Evolutionary conservation across 30 jellyfish, hydroid and myxozoan genomes (phyloP), one percentile per base, ranked within the genome.

Genomic region (Catostylus mosaicus): DNA sequence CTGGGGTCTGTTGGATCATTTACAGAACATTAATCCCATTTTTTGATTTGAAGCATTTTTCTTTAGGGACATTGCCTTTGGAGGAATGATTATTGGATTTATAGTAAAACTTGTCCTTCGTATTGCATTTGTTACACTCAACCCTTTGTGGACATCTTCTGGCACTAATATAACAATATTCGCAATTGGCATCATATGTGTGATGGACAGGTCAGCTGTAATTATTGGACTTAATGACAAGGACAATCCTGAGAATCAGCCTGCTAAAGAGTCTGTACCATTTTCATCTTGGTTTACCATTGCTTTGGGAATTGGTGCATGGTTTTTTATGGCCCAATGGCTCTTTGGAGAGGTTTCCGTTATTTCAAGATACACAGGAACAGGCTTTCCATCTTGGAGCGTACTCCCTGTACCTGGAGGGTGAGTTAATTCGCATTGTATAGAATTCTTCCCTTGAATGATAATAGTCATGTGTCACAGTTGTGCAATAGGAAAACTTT

Each of bases 291-390:
- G 94, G 86, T 23, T 57, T 19, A 36, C 73, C 0, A 76, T 73
- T 59, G 87, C 80, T 36, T 35, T 73, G 19, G 94, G 94, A 10
- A 24, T 72, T 37, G 94, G 94, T 8, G 57, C 94, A 3, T 83
- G 94, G 94, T 77, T 83, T 34, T 83, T 83, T 67, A 56, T 83
- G 52, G 87, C 72, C 24, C 94, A 83, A 67, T 73, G 84, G 82
- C 76, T 83, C 37, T 83, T 83, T 73, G 94, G 82, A 16, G 94
- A 83, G 35, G 88, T 83, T n/a, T 83, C 94, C 10, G 87, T 83
- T 45, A 47, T 83, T 30, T 73, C 85, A 32, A 35, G 94, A 56
- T 83, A 73, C 56, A 70, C 83, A 22, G 86, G 86, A 40, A 34
- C 54, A 0, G 74, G 67, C 29, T 32, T 30, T n/a, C 94, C 94